These are phyloP conservation scores for Geotria australis DNA, from an alignment of 2,797 vertebrate species.

Conservation along the genomic window DNA sequence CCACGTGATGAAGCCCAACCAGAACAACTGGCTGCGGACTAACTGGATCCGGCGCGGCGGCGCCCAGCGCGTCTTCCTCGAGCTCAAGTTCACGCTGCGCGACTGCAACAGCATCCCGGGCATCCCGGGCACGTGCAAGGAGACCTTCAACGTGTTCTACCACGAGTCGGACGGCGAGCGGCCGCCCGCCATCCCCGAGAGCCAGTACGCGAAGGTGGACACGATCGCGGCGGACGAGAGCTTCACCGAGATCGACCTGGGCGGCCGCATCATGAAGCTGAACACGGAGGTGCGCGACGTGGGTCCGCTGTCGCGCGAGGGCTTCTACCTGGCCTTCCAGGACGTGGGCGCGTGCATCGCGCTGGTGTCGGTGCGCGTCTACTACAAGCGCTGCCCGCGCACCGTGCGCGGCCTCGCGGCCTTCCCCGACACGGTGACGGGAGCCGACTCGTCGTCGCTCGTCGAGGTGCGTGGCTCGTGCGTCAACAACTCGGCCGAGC, in stretches of 20 bases:
- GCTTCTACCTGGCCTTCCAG: conserved; percentile 87
- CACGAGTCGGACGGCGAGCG: conserved; percentile 54
- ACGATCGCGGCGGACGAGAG: conserved; percentile 87
- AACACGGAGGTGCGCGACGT: conserved; percentile 73
- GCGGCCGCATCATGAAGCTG: conserved; percentile 53
- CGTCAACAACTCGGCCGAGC: conserved; percentile 61
- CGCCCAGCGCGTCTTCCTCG: conserved; percentile 50
- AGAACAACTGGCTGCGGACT: conserved; percentile 90
- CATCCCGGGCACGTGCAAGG: conserved; percentile 77
- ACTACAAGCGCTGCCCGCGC: conserved; percentile 69
- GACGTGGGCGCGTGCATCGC: conserved; percentile 85
- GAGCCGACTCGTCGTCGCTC: conserved; percentile 66
- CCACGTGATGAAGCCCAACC: conserved; percentile 81
- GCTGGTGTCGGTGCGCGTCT: conserved; percentile 54
- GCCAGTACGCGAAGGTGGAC: conserved; percentile 74
- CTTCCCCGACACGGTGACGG: conserved; percentile 69
- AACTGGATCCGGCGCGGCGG: conserved; percentile 56
- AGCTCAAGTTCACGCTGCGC: conserved; percentile 73
- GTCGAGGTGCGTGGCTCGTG: conserved; percentile 80
- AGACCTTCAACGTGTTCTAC: conserved; percentile 92
- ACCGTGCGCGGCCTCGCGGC: conserved; percentile 58
- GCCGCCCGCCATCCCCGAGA: conserved; percentile 39
- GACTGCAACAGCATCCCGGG: conserved; percentile 97
- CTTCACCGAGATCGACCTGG: conserved; percentile 72
- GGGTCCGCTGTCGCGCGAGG: conserved; percentile 42